Evolutionary conservation across 2,888 invertebrate species (phyloP), one percentile per base, ranked within the genome.

Genomic region (Mimachlamys varia): DNA sequence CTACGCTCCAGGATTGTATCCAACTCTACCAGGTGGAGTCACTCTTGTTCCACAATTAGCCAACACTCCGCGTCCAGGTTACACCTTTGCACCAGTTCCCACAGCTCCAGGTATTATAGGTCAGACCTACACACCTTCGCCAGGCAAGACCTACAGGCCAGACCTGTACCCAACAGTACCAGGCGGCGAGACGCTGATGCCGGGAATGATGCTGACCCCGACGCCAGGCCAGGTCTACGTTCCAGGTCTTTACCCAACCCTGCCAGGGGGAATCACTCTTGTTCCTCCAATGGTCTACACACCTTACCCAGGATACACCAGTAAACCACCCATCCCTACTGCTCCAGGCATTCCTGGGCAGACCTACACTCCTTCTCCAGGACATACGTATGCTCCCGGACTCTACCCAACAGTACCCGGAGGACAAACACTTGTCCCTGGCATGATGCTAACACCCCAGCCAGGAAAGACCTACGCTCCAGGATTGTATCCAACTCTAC

Each of bases 401-500:
- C 89, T 93, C 89, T 89, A 92, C 17, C 93, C 93, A 87, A 92
- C 94, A 13, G 27, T 33, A 13, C 76, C 76, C 0, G 33, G 76
- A 0, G 76, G 76, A 0, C 33, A 33, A 13, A 91, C 91, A n/a
- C 87, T 90, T 17, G 87, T 91, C 89, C 62, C 49, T 37, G 89
- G 89, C 87, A 90, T 89, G 89, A 91, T 92, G n/a, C 93, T 91
- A 4, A 91, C 91, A 17, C 93, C 93, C 49, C 91, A 89, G n/a
- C 93, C 93, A 90, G 93, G 93, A 22, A 15, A 53, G n/a, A 93
- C 93, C 17, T 94, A 93, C 89, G 93, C 93, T 33, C 94, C 94
- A 76, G 90, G 89, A 1, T 55, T 90, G 88, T 90, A 89, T 27
- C 88, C 88, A 44, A 91, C 89, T 44, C 91, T 89, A n/a, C 91